Conservation (phyloP, 1,140 invertebrate genomes). For the Lordiphosa clarofinis region DNA sequence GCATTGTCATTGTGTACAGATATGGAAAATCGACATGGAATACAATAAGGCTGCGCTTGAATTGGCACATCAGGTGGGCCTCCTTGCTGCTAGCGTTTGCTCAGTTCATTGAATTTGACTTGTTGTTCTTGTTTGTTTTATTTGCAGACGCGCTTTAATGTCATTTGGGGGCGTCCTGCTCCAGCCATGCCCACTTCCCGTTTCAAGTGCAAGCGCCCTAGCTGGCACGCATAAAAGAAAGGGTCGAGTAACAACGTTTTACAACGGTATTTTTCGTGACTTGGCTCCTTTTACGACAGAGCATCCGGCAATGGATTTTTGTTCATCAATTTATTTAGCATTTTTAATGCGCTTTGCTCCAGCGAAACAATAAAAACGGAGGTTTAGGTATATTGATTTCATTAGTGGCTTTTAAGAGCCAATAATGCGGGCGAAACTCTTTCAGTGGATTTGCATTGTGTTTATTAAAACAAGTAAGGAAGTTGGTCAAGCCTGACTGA, state of each 20-base stretch:
- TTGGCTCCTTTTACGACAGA: constrained; percentile 46
- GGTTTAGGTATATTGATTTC: constrained; percentile 61
- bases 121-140: constrained; percentile 59
- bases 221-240: constrained; percentile 9
- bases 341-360: constrained; percentile 44
- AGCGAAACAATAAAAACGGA: constrained; percentile 49
- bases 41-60: constrained; percentile 59
- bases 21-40: constrained; percentile 63
- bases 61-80: constrained; percentile 49
- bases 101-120: constrained; percentile 70
- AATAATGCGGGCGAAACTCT: constrained; percentile 34
- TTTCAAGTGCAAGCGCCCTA: constrained; percentile 39
- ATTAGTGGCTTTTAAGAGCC: constrained; percentile 64
- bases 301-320: constrained; percentile 22
- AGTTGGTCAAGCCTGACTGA: too few species aligned
- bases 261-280: constrained; percentile 12
- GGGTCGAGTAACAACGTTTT: constrained; percentile 38
- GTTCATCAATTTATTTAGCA: constrained; percentile 73
- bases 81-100: constrained; percentile 22
- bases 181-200: neutral
- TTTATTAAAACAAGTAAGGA: too few species aligned
- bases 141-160: constrained; percentile 73
- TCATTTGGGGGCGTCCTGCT: constrained; percentile 46
- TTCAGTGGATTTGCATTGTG: too few species aligned
- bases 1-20: constrained; percentile 62